These are phyloP conservation scores for Plagodis pulveraria DNA, from an alignment of 2,888 invertebrate species.

Conservation along the genomic window DNA sequence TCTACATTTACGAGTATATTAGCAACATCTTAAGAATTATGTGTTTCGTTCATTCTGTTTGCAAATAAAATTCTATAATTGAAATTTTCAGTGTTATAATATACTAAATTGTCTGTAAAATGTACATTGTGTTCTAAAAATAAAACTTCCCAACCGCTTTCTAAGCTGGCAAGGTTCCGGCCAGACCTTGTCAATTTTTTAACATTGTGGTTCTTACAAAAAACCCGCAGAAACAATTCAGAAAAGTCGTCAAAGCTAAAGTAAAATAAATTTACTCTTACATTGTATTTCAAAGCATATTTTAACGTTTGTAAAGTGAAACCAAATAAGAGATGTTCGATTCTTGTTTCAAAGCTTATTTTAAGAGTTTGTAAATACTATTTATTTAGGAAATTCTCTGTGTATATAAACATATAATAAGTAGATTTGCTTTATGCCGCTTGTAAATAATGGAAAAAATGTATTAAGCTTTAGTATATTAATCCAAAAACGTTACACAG, in stretches of 20 bases:
- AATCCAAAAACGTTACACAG: slow-evolving; percentile 9
- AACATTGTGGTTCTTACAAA: slow-evolving; percentile 12
- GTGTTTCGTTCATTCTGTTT: too few relatives aligned
- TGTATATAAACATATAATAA: slow-evolving; percentile 44
- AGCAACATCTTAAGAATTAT: too few relatives aligned
- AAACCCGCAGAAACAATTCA: slow-evolving; percentile 31
- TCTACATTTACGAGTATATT: too few relatives aligned
- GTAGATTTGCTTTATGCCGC: slow-evolving; percentile 43
- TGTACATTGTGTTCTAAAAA: too few relatives aligned
- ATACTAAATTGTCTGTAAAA: too few relatives aligned
- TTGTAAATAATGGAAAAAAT: slow-evolving; percentile 51
- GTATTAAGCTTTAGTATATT: slow-evolving; percentile 27
- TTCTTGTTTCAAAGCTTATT: slow-evolving; percentile 22
- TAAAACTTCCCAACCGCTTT: too few relatives aligned
- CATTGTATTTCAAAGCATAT: slow-evolving; percentile 33
- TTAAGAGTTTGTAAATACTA: slow-evolving; percentile 29
- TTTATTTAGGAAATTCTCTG: slow-evolving; percentile 22
- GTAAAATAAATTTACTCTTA: slow-evolving; percentile 23
- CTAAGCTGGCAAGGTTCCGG: too few relatives aligned
- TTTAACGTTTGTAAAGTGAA: slow-evolving; percentile 27
- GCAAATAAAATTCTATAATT: too few relatives aligned
- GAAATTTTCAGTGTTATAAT: too few relatives aligned
- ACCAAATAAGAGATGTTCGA: slow-evolving; percentile 29
- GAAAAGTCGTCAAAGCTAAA: slow-evolving; percentile 30
- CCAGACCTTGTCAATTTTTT: slow-evolving; percentile 15